These are phyloP conservation scores for Synanthedon andrenaeformis DNA, from an alignment of 2,888 invertebrate species.

Conservation along the genomic window DNA sequence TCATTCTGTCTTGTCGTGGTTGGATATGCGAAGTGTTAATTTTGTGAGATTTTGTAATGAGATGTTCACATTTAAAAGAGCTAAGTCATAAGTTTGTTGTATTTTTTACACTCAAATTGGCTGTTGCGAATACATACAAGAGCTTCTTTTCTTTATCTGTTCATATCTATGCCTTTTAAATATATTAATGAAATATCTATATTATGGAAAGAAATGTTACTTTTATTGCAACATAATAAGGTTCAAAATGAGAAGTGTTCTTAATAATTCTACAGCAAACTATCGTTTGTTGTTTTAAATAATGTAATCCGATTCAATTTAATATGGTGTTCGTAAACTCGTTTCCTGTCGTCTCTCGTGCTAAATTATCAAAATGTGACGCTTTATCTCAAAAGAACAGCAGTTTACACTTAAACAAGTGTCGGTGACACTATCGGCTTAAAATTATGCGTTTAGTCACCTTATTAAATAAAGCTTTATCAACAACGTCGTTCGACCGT, in stretches of 20 bases:
- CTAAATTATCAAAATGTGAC: constrained; percentile 64
- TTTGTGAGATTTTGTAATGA: constrained; percentile 14
- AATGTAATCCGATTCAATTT: constrained; percentile 31
- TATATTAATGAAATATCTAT: not conserved
- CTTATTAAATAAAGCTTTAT: constrained; percentile 62
- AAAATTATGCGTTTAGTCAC: constrained; percentile 54
- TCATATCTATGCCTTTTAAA: constrained; percentile 11
- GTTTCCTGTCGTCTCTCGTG: constrained; percentile 28
- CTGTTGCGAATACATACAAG: constrained; percentile 10
- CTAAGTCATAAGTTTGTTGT: constrained; percentile 15
- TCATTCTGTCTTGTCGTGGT: constrained; percentile 26
- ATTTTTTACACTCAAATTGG: not conserved
- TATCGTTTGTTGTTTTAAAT: constrained; percentile 17
- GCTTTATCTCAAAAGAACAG: constrained; percentile 60
- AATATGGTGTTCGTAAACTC: constrained; percentile 29
- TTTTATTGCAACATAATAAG: not conserved
- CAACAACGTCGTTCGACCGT: constrained; percentile 17
- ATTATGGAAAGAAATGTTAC: not conserved
- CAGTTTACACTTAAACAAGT: constrained; percentile 68
- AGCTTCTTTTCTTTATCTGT: constrained; percentile 15
- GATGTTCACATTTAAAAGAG: constrained; percentile 10
- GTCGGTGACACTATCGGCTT: constrained; percentile 42
- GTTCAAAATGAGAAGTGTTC: not conserved
- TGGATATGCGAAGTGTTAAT: constrained; percentile 13
- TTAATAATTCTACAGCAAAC: not conserved